Base-by-base conservation (phyloP, 2,113 vertebrate genomes). In the Calyptomena viridis region DNA sequence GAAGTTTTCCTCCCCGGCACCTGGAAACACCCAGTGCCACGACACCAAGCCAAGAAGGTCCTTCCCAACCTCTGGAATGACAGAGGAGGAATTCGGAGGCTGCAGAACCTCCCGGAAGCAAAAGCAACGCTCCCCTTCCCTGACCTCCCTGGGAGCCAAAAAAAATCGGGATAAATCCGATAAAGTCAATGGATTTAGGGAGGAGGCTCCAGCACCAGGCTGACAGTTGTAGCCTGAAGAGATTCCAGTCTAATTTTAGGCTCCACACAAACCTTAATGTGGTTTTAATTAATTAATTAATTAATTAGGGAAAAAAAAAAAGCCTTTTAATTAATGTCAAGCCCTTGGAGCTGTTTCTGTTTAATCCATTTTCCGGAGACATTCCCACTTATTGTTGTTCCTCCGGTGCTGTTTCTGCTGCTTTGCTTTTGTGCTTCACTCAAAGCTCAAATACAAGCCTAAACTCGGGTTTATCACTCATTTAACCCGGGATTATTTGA, bases 211-310 rank as follows among this genome's bases (percentile, higher is more conserved):
- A 68, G 92, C 84, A 91, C 58, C 80, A 67, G 82, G 71, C 92
- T 82, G 88, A 85, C 92, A 87, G 92, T 59, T 84, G 80, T 89
- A 89, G 84, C 87, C 86, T 28, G 90, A 89, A 93, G 92, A 94
- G 69, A 91, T 90, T 58, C 62, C 79, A 52, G 60, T 76, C 92
- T 93, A 79, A 91, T 84, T 94, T 90, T 79, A 95, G 95, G 63
- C 46, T 82, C 56, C 74, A 93, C 94, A 91, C 60, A 68, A 76
- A 46, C 78, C 79, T 93, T 90, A 64, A 84, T 82, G 87, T 59
- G 85, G 67, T 80, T 91, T 92, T 71, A 75, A 67, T 84, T 64
- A 89, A 93, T 64, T 89, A 68, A 90, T 94, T 89, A 6, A 49
- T 49, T 49, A 24, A 49, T 22, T 23, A n/a, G n/a, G n/a, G n/a